Evolutionary conservation across 2,113 vertebrate genomes (phyloP).

Genomic region (Alethe castanea): DNA sequence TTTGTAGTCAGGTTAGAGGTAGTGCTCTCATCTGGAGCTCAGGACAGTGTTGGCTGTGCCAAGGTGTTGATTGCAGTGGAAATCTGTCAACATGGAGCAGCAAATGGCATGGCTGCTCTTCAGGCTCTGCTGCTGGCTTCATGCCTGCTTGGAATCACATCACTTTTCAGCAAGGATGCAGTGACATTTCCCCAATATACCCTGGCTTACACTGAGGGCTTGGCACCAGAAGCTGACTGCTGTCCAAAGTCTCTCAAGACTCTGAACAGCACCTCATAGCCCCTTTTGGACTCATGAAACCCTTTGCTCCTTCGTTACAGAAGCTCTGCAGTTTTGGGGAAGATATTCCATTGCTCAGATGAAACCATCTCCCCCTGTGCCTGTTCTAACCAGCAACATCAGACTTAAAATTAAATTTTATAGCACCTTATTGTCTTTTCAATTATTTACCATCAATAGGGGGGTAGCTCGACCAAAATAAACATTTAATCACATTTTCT

Average conservation of each 20-base stretch:
- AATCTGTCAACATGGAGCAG: background rate
- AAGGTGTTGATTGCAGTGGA: background rate
- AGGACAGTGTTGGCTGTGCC: background rate
- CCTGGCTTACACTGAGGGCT: background rate
- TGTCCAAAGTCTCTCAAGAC: background rate
- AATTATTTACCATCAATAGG: background rate
- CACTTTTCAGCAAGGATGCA: background rate
- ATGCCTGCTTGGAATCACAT: background rate
- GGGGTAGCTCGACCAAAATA: background rate
- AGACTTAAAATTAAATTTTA: background rate
- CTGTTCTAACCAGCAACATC: background rate
- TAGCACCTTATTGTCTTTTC: background rate
- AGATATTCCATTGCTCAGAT: background rate
- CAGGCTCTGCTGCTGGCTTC: background rate
- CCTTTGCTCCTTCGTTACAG: background rate
- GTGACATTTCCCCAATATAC: rapidly evolving
- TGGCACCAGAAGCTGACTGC: background rate
- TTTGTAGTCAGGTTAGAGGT: background rate
- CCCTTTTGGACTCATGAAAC: background rate
- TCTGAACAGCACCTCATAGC: background rate
- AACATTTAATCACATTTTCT: background rate
- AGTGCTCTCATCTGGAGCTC: background rate
- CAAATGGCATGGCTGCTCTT: background rate
- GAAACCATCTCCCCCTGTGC: background rate
- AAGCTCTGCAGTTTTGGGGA: background rate